Conservation (phyloP, 2,888 invertebrate species). For the Drosophila austrosaltans region DNA sequence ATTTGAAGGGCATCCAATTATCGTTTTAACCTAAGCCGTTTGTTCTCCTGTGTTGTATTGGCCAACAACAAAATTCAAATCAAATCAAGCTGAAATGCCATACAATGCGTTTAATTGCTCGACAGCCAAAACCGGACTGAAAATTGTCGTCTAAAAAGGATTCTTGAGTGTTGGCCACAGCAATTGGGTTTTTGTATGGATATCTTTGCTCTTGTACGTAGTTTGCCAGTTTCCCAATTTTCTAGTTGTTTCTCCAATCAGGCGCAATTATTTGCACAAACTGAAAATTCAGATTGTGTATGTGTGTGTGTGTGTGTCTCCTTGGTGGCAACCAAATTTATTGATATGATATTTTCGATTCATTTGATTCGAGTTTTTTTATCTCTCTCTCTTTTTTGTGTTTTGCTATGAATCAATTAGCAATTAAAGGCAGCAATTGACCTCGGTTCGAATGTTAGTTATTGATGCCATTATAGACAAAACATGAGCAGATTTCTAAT, state of each 20-base stretch:
- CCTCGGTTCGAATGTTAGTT: constrained; percentile 11
- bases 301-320: neutral
- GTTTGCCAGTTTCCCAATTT: constrained; percentile 1
- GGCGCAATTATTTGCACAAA: constrained; percentile 52
- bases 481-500: too few species aligned
- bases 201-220: neutral
- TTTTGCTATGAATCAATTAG: constrained; percentile 19
- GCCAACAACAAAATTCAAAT: constrained; percentile 45
- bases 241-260: constrained; percentile 20
- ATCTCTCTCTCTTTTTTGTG: constrained; percentile 20
- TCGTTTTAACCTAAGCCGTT: neutral
- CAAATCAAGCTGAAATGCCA: constrained; percentile 57
- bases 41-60: neutral
- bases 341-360: constrained; percentile 10
- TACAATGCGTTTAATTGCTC: constrained; percentile 63
- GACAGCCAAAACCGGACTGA: constrained; percentile 30
- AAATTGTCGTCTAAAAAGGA: constrained; percentile 34
- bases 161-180: constrained; percentile 29
- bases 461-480: constrained; percentile 22
- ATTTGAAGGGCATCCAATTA: neutral
- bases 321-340: constrained; percentile 15
- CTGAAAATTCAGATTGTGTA: constrained; percentile 33
- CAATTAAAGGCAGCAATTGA: constrained; percentile 19
- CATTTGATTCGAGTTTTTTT: constrained; percentile 14
- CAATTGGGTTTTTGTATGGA: constrained; percentile 10